A percentile compares a stretch with the other conserved stretches of the same genome.
Conservation (phyloP, 2,888 invertebrate species). For the Conistra vaccinii region DNA sequence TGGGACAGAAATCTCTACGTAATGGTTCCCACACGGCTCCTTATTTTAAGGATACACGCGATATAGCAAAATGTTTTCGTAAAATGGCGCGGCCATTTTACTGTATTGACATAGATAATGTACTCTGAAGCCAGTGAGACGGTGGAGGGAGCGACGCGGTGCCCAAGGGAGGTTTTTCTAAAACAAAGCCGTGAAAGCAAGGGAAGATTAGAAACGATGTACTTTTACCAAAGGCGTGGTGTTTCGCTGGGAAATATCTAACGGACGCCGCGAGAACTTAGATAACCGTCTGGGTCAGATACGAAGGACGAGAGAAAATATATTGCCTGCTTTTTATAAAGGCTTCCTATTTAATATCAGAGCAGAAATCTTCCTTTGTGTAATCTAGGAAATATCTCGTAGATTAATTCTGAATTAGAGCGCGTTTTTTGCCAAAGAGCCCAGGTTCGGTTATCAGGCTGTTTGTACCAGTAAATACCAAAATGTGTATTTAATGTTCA, state of each 20-base stretch:
- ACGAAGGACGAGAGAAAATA: constrained; percentile 63
- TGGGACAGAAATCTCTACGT: constrained; percentile 82
- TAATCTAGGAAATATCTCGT: constrained; percentile 32
- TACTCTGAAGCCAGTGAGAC: constrained; percentile 76
- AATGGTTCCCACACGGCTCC: constrained; percentile 85
- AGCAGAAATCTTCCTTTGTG: constrained; percentile 13
- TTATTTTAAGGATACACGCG: constrained; percentile 86
- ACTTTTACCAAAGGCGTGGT: constrained; percentile 78
- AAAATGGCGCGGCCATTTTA: constrained; percentile 83
- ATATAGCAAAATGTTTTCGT: constrained; percentile 87
- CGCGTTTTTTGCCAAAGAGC: neutral
- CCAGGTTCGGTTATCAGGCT: neutral
- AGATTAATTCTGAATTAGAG: constrained; percentile 15
- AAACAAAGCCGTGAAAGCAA: constrained; percentile 84
- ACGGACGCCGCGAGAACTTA: constrained; percentile 69
- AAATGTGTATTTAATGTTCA: constrained; percentile 30
- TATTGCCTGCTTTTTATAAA: constrained; percentile 58
- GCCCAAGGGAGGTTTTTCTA: constrained; percentile 81
- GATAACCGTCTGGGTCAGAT: constrained; percentile 75
- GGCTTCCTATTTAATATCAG: constrained; percentile 47
- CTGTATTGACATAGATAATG: constrained; percentile 89
- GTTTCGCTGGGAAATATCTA: constrained; percentile 75
- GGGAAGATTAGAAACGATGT: constrained; percentile 83
- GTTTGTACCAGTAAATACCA: constrained; percentile 1
- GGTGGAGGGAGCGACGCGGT: constrained; percentile 66